Evolutionary conservation across 23 tunicate genomes (phyloP), one percentile per base, ranked within the genome.

Genomic region (Corella eumyota): DNA sequence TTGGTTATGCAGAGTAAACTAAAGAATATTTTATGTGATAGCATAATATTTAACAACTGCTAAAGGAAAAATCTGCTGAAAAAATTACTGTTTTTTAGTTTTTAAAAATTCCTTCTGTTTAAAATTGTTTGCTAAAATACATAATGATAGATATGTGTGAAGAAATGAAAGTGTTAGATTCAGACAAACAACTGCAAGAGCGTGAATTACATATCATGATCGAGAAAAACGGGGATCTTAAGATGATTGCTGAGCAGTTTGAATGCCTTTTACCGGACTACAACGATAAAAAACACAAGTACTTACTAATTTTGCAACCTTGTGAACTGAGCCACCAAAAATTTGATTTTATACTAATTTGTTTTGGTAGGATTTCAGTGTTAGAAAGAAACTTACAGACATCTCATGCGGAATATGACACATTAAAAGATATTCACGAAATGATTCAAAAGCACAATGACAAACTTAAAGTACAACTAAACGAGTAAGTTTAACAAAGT

Each of bases 401-500:
- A 27, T 56, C 57, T 20, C 40, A 60, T 17, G 72, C 64, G 44
- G 87, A 79, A 32, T 70, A 70, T 40, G 78, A 71, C 65, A 63
- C 79, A 6, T 64, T 79, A 4, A 70, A 56, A 25, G 78, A 79
- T 32, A 61, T 71, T 32, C 71, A 79, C 47, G 87, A 70, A 46
- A 79, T 79, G 87, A 54, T 79, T 23, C 87, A 79, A 4, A 71
- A 53, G 40, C 87, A 79, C 54, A 79, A 64, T 54, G 87, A 79
- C 32, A 79, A 79, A 47, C 29, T 79, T 3, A 79, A 79, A 45
- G 37, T 44, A 4, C 87, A 79, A 30, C 69, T 53, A 24, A 64
- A 32, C 56, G 71, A 66, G 28, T 58, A 38, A 13, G 71, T 66
- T 6, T 38, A n/a, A n/a, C n/a, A n/a, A n/a, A n/a, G n/a, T n/a